Conservation (phyloP, 1,140 invertebrate genomes). For the Drosophila yakuba region DNA sequence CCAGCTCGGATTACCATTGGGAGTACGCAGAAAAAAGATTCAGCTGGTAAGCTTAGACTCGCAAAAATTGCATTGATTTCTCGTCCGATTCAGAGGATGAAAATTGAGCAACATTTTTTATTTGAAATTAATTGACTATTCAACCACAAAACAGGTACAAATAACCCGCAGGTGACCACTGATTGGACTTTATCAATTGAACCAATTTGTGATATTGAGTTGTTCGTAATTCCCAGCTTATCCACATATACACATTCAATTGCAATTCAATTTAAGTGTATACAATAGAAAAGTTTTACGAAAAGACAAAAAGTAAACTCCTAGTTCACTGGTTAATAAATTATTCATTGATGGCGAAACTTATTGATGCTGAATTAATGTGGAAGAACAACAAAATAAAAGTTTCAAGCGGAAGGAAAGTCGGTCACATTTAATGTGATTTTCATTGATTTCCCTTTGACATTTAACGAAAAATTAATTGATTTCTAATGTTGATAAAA, state of each 20-base stretch:
- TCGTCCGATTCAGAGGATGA: background rate
- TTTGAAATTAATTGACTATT: constrained; percentile 24
- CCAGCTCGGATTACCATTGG: constrained; percentile 64
- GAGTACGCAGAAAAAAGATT: constrained; percentile 12
- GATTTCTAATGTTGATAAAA: constrained; percentile 66
- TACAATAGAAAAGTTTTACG: constrained; percentile 2
- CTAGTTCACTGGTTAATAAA: constrained; percentile 17
- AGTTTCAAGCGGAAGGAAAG: background rate
- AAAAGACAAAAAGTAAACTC: constrained; percentile 20
- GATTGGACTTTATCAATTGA: constrained; percentile 15
- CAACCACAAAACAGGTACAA: constrained; percentile 6
- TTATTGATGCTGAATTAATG: constrained; percentile 33
- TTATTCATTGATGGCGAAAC: constrained; percentile 34
- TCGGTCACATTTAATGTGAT: constrained; percentile 29
- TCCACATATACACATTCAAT: background rate
- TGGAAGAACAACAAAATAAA: constrained; percentile 29
- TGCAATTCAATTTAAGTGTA: background rate
- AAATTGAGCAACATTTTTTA: constrained; percentile 11
- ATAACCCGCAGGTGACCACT: constrained; percentile 7
- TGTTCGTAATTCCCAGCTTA: constrained; percentile 6
- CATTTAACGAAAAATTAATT: constrained; percentile 59
- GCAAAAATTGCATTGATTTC: constrained; percentile 14
- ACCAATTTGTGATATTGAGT: constrained; percentile 14
- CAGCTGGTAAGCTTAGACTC: constrained; percentile 39
- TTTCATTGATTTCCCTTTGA: constrained; percentile 55